Conservation (phyloP, 1,140 invertebrate species). For the Xylocopa sonorina region DNA sequence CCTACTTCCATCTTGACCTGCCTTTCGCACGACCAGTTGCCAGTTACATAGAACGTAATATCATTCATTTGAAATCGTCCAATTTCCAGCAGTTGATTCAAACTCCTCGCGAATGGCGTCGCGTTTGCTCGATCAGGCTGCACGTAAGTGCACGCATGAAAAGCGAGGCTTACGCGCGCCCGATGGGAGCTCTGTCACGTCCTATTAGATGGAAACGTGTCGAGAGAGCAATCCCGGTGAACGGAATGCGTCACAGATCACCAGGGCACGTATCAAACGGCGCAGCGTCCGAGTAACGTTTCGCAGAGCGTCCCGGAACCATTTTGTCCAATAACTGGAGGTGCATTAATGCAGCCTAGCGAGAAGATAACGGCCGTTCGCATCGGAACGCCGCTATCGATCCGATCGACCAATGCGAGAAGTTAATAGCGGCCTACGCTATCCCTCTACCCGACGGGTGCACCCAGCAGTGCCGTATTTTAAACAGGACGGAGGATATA, state of each 20-base stretch:
- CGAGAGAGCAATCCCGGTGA: constrained; percentile 19
- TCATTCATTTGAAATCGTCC: too few species aligned
- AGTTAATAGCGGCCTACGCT: constrained; percentile 60
- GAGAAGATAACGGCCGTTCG: constrained; percentile 75
- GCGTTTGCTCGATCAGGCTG: too few species aligned
- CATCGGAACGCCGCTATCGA: constrained; percentile 63
- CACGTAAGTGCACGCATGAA: neutral
- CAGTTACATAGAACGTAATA: too few species aligned
- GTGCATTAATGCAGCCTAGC: constrained; percentile 77
- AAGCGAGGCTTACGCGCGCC: neutral
- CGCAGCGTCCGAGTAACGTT: constrained; percentile 19
- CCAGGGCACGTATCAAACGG: constrained; percentile 17
- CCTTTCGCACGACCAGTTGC: too few species aligned
- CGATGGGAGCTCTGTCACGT: neutral
- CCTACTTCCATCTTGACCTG: too few species aligned
- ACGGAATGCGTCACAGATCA: constrained; percentile 41
- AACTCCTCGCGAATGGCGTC: too few species aligned
- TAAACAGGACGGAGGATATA: constrained; percentile 51
- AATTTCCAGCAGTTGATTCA: too few species aligned
- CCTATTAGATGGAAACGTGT: constrained; percentile 23
- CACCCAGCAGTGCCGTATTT: constrained; percentile 53
- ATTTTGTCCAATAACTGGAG: constrained; percentile 77
- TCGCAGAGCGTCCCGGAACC: constrained; percentile 62
- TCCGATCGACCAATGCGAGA: constrained; percentile 65
- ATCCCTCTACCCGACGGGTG: neutral